Conservation (phyloP, 2,113 vertebrate species). For the Mobula birostris region DNA sequence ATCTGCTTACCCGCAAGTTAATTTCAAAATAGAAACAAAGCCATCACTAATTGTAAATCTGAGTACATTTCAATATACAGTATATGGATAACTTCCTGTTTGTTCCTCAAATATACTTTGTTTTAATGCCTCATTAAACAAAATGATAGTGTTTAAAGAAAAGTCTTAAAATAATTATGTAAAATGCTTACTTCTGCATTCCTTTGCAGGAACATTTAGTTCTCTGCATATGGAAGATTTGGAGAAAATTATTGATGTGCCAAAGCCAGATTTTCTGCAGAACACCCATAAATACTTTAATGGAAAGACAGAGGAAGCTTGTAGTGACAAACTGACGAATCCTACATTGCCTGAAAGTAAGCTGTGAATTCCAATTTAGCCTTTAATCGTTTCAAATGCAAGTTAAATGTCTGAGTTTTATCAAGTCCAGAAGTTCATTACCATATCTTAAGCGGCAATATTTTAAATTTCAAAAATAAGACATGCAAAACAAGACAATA, state of each 20-base stretch:
- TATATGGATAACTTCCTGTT: too few species aligned
- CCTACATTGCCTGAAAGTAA: conserved; percentile 55
- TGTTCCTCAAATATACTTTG: too few species aligned
- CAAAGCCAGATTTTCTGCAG: conserved; percentile 51
- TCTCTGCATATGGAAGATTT: conserved; percentile 48
- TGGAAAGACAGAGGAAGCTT: conserved; percentile 43
- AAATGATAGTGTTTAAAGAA: too few species aligned
- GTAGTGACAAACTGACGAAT: conserved; percentile 43
- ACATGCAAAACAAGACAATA: neutral
- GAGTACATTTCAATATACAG: neutral
- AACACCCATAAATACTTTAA: conserved; percentile 54
- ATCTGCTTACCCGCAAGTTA: neutral
- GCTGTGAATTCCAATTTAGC: conserved; percentile 36
- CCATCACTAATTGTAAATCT: neutral
- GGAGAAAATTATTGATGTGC: conserved; percentile 45
- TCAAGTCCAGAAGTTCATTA: neutral
- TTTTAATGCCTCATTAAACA: too few species aligned
- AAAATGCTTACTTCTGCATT: conserved; percentile 30
- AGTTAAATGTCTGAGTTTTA: neutral
- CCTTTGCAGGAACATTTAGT: conserved; percentile 52
- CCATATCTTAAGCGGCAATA: neutral
- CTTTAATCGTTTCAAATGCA: neutral
- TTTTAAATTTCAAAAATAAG: neutral
- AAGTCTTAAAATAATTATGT: too few species aligned
- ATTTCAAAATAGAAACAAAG: neutral